Evolutionary conservation across 2,113 vertebrate genomes (phyloP).

Genomic region (Carollia perspicillata): DNA sequence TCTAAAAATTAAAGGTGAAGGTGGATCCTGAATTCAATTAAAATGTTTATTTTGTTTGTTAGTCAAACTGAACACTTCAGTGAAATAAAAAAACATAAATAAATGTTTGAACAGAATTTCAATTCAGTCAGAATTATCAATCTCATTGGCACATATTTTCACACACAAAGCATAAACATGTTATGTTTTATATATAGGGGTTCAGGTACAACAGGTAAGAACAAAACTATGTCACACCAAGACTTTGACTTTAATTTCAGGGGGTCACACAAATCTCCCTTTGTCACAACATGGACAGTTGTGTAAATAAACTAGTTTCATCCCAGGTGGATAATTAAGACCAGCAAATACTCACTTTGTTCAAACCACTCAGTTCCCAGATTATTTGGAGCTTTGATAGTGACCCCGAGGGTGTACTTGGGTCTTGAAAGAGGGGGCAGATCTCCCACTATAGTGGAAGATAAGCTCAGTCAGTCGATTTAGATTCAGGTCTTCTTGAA

Average conservation of each 20-base stretch:
- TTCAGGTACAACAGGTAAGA: neutral
- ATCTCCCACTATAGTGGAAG: neutral
- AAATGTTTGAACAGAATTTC: conserved; percentile 28
- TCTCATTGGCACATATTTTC: neutral
- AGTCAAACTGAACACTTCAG: neutral
- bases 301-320: neutral
- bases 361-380: neutral
- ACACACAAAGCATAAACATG: neutral
- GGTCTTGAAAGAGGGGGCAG: neutral
- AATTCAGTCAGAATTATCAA: neutral
- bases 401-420: neutral
- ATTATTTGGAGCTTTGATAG: neutral
- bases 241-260: neutral
- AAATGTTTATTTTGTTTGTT: conserved; percentile 35
- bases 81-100: conserved; percentile 1
- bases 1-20: neutral
- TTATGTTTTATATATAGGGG: neutral
- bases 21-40: neutral
- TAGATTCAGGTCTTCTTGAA: neutral
- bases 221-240: neutral
- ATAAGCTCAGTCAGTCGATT: conserved; percentile 26
- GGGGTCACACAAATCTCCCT: neutral
- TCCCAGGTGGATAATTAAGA: neutral
- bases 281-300: neutral
- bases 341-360: neutral